Base-by-base conservation (phyloP, 1,140 invertebrate genomes). In the Drosophila busckii region DNA sequence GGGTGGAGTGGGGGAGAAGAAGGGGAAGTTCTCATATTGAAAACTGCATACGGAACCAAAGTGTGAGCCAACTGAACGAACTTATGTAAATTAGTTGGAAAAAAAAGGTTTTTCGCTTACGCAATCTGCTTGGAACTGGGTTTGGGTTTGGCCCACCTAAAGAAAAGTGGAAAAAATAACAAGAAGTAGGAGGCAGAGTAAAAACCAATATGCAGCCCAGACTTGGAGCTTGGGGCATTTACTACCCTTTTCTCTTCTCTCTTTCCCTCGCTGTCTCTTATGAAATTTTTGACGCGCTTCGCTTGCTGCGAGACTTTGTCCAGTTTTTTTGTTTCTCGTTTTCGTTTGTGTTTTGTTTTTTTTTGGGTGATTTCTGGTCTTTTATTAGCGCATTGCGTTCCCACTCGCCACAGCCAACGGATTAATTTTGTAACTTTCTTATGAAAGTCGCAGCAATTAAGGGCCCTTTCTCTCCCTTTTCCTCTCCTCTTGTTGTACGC, bases 371-470 rank as follows among this genome's bases (percentile, higher is more conserved):
- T n/a, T n/a, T 9, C 23, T 15, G 13, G 31, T 32, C 37, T 41
- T 42, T 40, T 34, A 58, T 50, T 52, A 34, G 52, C 46, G 37
- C 37, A 23, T 49, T 48, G 34, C 44, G 25, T 28, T 32, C 13
- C 29, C 20, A 16, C 29, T 25, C 6, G 20, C 44, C 20, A n/a
- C 8, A 10, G 8, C 2, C 35, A 26, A 8, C 23, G 37, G 38
- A 59, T 59, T 59, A 17, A 37, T 59, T 53, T 53, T 44, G 55
- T 59, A 59, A 59, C 55, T 59, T 53, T 59, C 48, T 59, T 59
- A 59, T 53, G 55, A 59, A 53, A 59, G 55, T 53, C 48, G 13
- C 20, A 22, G 38, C 55, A 53, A 59, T 58, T 59, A 59, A 59
- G 55, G 55, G 48, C 48, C 44, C 49, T 15, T 13, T 3, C 23